A percentile compares a stretch with the other conserved stretches of the same genome.
phyloP scores from a whole-genome alignment of 2,888 invertebrate genomes.

The Mylabris sibirica region DNA sequence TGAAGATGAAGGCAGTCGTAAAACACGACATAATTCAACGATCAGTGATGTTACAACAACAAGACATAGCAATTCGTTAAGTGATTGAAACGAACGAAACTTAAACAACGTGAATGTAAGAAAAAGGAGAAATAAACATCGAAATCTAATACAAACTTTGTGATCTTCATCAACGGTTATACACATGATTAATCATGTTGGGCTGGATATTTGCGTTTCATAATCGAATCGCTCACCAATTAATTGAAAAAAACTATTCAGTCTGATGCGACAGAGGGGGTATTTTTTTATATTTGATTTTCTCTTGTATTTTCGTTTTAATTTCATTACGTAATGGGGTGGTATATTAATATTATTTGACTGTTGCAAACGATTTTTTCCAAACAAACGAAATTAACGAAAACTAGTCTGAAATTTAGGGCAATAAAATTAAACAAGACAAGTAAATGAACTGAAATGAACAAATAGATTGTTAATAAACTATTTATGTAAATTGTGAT shows the following conservation, averaged over 20 bases:
- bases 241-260: too few species aligned
- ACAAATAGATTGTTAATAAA: conserved; percentile 25
- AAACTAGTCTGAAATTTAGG: conserved; percentile 13
- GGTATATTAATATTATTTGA: conserved; percentile 5
- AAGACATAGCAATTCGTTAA: conserved; percentile 68
- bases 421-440: conserved; percentile 13
- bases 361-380: background rate
- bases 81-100: conserved; percentile 60
- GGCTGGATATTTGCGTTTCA: too few species aligned
- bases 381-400: background rate
- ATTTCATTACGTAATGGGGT: conserved; percentile 12
- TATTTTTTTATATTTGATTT: conserved; percentile 27
- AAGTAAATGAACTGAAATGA: background rate
- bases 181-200: background rate
- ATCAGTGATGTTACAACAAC: conserved; percentile 68
- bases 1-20: conserved; percentile 79
- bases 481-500: conserved; percentile 40
- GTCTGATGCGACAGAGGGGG: too few species aligned
- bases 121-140: conserved; percentile 30
- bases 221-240: too few species aligned
- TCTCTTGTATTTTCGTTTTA: conserved; percentile 9
- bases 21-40: conserved; percentile 83
- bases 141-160: conserved; percentile 35
- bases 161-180: conserved; percentile 33
- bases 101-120: conserved; percentile 21